Conservation (phyloP, 2,113 vertebrate genomes). For the Ursus arctos region DNA sequence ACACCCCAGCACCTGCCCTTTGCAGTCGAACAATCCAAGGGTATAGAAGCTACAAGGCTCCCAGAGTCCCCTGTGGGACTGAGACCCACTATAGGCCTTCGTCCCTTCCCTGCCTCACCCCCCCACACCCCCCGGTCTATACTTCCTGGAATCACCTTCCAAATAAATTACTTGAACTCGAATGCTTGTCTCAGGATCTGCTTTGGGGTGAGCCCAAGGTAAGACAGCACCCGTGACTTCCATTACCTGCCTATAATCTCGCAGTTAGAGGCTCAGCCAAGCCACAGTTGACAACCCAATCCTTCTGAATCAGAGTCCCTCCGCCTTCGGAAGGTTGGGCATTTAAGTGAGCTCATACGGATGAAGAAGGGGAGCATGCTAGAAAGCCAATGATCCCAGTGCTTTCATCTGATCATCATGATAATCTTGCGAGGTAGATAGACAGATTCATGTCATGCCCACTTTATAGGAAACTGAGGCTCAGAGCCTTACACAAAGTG, state of each 20-base stretch:
- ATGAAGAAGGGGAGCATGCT: background rate
- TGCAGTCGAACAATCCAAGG: background rate
- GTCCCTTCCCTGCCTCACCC: background rate
- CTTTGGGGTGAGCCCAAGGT: background rate
- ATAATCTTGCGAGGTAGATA: background rate
- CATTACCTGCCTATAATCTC: background rate
- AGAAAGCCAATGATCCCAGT: background rate
- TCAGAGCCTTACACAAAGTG: background rate
- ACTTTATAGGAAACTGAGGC: background rate
- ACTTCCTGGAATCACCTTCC: background rate
- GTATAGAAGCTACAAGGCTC: background rate
- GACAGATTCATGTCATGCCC: background rate
- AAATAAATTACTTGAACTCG: background rate
- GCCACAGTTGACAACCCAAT: accelerated
- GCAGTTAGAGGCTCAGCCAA: background rate
- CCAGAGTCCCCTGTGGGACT: background rate
- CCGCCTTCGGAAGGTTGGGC: background rate
- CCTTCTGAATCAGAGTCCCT: background rate
- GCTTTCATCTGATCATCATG: accelerated
- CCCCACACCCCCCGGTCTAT: too few relatives aligned
- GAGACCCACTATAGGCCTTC: background rate
- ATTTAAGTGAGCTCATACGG: background rate
- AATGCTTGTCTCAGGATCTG: background rate
- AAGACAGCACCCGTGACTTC: background rate
- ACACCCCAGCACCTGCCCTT: background rate